Evolutionary conservation across 2,797 vertebrate species (phyloP).

Genomic region (Anomalospiza imberbis): DNA sequence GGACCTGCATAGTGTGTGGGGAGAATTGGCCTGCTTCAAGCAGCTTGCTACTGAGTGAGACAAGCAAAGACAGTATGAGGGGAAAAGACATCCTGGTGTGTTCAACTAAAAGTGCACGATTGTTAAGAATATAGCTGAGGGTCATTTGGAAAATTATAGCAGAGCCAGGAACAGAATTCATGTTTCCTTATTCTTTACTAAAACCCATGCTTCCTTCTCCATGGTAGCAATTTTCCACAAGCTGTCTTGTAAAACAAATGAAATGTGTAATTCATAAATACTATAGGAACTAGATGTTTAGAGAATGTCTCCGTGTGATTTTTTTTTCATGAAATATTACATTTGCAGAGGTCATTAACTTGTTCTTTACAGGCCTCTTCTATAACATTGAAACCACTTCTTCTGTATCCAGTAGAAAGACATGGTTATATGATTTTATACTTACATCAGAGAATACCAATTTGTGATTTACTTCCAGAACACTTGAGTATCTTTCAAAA

Average conservation of each 20-base stretch:
- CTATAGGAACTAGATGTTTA: not conserved
- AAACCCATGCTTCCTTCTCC: not conserved
- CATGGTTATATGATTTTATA: not conserved
- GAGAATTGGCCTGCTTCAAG: not conserved
- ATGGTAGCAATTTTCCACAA: not conserved
- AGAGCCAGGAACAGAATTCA: not conserved
- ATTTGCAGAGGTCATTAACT: not conserved
- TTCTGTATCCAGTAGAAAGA: not conserved
- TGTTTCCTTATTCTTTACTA: not conserved
- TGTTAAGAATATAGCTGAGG: not conserved
- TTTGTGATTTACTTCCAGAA: constrained; percentile 10
- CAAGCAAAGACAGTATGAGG: not conserved
- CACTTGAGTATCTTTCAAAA: not conserved
- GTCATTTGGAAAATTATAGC: not conserved
- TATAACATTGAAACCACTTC: not conserved
- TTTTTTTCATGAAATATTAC: not conserved
- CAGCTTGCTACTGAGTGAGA: not conserved
- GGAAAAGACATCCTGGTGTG: not conserved
- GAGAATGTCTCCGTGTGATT: not conserved
- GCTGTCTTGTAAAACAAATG: not conserved
- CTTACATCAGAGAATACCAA: not conserved
- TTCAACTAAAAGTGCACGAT: not conserved
- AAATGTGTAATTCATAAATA: not conserved
- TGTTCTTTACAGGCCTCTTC: not conserved
- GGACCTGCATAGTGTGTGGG: not conserved